Conservation (phyloP, 2,113 vertebrate species). For the Phaethornis superciliosus region DNA sequence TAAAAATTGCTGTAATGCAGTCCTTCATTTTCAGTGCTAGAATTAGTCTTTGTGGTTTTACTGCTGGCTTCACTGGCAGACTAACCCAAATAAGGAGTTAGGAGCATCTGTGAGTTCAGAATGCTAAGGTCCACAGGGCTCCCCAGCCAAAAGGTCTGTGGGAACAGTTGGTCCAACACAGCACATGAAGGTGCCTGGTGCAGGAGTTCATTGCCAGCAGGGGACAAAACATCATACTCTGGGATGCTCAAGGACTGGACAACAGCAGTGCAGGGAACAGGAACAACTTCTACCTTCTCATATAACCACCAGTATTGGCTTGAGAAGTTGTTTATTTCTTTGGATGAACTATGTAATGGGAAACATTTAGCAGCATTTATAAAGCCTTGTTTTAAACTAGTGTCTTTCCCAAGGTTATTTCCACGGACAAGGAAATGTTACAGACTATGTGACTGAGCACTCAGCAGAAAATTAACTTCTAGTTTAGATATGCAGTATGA, state of each 20-base stretch:
- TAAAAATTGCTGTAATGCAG: too few species aligned
- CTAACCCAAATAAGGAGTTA: too few species aligned
- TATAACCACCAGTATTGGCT: not conserved
- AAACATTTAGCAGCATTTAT: not conserved
- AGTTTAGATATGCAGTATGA: not conserved
- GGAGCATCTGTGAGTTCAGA: too few species aligned
- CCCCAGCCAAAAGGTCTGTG: too few species aligned
- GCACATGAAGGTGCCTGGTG: too few species aligned
- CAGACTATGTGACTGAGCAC: not conserved
- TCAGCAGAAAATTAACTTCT: not conserved
- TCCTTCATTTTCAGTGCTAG: too few species aligned
- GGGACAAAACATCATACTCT: not conserved
- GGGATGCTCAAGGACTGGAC: rapidly evolving
- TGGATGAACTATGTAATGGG: not conserved
- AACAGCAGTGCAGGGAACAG: rapidly evolving
- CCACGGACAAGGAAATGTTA: not conserved
- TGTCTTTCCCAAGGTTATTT: not conserved
- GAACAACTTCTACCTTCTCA: not conserved
- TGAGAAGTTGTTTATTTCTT: not conserved
- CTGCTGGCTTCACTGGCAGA: too few species aligned
- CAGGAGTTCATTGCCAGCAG: not conserved
- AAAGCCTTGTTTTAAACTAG: not conserved
- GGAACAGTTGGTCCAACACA: too few species aligned
- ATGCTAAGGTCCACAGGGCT: too few species aligned
- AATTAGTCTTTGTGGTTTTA: too few species aligned